Conservation (phyloP, 92 coral and sea anemone species). For the Epizoanthus scotinus region DNA sequence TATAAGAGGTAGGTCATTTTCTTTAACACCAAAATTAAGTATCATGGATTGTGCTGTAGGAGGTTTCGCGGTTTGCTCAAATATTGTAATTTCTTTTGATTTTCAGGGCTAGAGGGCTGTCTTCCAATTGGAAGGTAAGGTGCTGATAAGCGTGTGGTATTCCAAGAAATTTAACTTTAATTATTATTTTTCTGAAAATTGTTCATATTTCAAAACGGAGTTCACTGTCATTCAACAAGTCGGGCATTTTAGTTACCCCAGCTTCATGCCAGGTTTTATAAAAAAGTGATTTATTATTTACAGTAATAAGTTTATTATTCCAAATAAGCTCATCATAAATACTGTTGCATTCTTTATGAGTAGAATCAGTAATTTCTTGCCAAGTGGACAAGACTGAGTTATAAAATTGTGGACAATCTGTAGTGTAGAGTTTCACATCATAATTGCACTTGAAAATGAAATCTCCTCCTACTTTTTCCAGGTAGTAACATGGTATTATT, state of each 20-base stretch:
- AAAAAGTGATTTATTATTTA: constrained; percentile 3
- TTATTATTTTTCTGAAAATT: constrained; percentile 3
- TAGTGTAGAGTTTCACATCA: not conserved
- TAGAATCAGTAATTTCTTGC: constrained; percentile 18
- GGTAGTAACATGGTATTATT: not conserved
- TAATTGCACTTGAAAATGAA: constrained; percentile 17
- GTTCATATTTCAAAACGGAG: too few species aligned
- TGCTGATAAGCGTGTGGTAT: not conserved
- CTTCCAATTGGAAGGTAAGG: not conserved
- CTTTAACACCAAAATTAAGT: too few species aligned
- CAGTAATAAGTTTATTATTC: constrained; percentile 28
- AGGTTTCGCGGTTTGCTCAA: too few species aligned
- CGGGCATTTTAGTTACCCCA: too few species aligned
- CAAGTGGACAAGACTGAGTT: constrained; percentile 4
- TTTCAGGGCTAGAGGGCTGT: not conserved
- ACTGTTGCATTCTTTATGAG: not conserved
- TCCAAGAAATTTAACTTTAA: not conserved
- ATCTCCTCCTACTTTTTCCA: constrained; percentile 19
- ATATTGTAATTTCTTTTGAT: too few species aligned
- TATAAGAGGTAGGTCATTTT: too few species aligned
- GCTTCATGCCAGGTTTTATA: constrained; percentile 15
- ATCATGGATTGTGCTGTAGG: too few species aligned
- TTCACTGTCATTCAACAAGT: too few species aligned
- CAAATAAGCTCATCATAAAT: constrained; percentile 23
- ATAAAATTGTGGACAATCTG: constrained; percentile 20